Evolutionary conservation across 2,113 vertebrate species (phyloP).

Genomic region (Lanius ludovicianus): DNA sequence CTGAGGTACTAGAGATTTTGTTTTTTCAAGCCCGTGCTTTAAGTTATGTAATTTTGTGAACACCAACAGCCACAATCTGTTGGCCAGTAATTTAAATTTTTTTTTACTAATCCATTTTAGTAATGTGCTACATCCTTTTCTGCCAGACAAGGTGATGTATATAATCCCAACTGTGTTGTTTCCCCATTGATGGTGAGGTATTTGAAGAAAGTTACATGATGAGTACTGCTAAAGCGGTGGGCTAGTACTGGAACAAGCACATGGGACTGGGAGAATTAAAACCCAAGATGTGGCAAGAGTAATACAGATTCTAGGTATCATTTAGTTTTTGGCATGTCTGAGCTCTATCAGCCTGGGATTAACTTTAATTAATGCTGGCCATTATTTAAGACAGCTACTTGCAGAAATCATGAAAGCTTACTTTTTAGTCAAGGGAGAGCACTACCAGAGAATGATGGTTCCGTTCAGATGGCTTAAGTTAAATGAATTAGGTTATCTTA

Average conservation of each 20-base stretch:
- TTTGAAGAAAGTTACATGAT: not conserved
- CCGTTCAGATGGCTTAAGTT: not conserved
- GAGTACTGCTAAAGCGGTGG: not conserved
- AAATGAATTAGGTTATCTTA: not conserved
- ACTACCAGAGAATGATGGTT: not conserved
- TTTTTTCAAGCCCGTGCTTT: not conserved
- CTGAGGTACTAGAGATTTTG: not conserved
- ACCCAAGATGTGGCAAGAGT: rapidly evolving
- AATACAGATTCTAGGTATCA: not conserved
- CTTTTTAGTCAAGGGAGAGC: not conserved
- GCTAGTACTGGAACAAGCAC: not conserved
- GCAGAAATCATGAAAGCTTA: not conserved
- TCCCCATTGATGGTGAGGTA: not conserved
- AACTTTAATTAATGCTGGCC: not conserved
- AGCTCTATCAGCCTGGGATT: not conserved
- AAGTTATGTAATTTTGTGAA: not conserved
- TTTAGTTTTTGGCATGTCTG: not conserved
- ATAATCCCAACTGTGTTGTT: not conserved
- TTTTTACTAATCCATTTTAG: not conserved
- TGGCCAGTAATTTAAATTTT: not conserved
- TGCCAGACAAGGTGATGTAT: not conserved
- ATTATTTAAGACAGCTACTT: not conserved
- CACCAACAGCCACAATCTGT: not conserved
- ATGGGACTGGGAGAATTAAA: not conserved
- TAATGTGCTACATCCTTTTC: not conserved